Conservation (phyloP, 2,888 invertebrate species). For the Drosophila mulleri region DNA sequence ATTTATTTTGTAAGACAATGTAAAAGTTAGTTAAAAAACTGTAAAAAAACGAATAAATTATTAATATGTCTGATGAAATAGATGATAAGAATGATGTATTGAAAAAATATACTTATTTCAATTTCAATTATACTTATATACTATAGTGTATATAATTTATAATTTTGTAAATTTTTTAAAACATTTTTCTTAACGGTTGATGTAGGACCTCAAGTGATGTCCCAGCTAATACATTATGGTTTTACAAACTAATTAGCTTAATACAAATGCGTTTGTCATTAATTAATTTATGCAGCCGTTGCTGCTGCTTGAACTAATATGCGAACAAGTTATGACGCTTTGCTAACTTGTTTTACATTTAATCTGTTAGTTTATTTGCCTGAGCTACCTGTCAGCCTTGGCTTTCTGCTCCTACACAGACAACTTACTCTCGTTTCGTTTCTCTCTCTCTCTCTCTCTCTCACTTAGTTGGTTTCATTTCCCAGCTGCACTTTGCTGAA, state of each 20-base stretch:
- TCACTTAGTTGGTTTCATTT: constrained; percentile 37
- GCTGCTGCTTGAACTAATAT: constrained; percentile 6
- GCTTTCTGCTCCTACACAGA: constrained; percentile 29
- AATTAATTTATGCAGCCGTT: constrained; percentile 6
- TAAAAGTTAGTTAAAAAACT: too few species aligned
- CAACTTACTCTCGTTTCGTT: constrained; percentile 32
- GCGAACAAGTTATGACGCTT: constrained; percentile 27
- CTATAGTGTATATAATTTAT: too few species aligned
- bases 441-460: neutral
- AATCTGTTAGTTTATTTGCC: constrained; percentile 44
- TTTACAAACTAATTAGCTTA: neutral
- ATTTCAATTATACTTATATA: too few species aligned
- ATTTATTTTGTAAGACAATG: neutral
- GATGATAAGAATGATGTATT: too few species aligned
- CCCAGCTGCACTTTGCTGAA: constrained; percentile 57
- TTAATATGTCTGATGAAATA: too few species aligned
- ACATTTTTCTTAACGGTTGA: too few species aligned
- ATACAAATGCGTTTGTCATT: neutral
- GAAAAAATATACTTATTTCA: too few species aligned
- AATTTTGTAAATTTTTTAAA: too few species aligned
- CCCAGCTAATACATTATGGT: too few species aligned
- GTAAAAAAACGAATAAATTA: too few species aligned
- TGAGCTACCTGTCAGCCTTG: constrained; percentile 30
- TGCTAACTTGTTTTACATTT: constrained; percentile 45
- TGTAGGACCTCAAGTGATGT: too few species aligned